phyloP scores from a whole-genome alignment of 2,888 invertebrate species.

The Agapostemon virescens region DNA sequence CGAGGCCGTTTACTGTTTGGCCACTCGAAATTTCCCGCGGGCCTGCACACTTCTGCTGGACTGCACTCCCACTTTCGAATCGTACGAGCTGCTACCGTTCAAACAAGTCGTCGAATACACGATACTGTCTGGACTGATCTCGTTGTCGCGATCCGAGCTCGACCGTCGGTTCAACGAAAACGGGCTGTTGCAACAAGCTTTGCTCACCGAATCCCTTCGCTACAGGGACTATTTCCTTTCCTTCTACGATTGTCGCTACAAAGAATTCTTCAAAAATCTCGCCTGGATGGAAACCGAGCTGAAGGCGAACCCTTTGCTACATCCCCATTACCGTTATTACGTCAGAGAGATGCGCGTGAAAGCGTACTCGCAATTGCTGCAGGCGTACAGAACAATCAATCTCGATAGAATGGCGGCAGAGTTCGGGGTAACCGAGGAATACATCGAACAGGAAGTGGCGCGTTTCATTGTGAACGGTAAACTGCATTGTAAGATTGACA shows the following conservation, averaged over 20 bases:
- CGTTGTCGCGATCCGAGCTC: constrained; percentile 77
- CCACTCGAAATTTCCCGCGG: constrained; percentile 85
- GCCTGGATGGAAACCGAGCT: constrained; percentile 81
- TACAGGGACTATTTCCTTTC: constrained; percentile 77
- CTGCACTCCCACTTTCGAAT: constrained; percentile 88
- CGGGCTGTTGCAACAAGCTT: constrained; percentile 88
- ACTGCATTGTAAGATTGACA: constrained; percentile 87
- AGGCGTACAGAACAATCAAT: constrained; percentile 86
- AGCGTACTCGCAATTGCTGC: constrained; percentile 87
- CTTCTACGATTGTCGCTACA: constrained; percentile 87
- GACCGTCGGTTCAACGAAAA: constrained; percentile 78
- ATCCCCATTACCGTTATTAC: constrained; percentile 86
- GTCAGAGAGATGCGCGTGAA: constrained; percentile 87
- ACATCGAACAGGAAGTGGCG: constrained; percentile 84
- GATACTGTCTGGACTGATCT: constrained; percentile 78
- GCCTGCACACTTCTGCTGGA: constrained; percentile 86
- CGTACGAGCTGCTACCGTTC: constrained; percentile 88
- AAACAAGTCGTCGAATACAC: constrained; percentile 81
- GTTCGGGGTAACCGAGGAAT: constrained; percentile 86
- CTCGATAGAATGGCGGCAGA: constrained; percentile 86
- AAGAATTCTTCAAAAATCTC: constrained; percentile 83
- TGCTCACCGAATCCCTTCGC: constrained; percentile 74
- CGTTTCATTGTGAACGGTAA: constrained; percentile 85
- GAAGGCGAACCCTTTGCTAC: constrained; percentile 84
- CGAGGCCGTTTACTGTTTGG: constrained; percentile 85